phyloP scores from a whole-genome alignment of 2,797 vertebrate genomes.

The Clarias pachynema region DNA sequence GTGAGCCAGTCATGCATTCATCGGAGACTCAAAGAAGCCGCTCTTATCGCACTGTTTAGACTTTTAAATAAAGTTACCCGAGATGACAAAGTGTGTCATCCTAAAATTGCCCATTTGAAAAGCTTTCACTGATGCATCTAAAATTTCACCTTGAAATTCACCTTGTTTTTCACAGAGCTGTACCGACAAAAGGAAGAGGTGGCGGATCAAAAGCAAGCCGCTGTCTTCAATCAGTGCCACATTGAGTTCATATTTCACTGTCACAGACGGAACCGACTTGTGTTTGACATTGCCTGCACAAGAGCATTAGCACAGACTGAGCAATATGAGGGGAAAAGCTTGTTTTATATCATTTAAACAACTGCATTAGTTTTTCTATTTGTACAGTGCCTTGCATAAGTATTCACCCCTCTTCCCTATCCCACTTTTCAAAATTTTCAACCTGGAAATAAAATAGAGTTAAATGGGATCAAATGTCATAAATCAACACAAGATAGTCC shows the following conservation, averaged over 20 bases:
- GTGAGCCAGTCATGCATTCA: slow-evolving; percentile 11
- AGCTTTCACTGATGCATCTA: slow-evolving; percentile 24
- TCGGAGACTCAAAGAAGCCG: slow-evolving; percentile 13
- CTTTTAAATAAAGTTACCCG: slow-evolving; percentile 43
- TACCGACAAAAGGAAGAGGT: slow-evolving; percentile 39
- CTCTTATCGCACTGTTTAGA: slow-evolving; percentile 18
- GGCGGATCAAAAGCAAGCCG: slow-evolving; percentile 30
- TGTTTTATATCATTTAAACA: background rate
- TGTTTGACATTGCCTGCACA: slow-evolving; percentile 34
- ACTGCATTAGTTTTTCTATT: background rate
- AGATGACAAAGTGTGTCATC: slow-evolving; percentile 33
- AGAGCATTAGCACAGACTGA: slow-evolving; percentile 29
- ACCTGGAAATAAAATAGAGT: background rate
- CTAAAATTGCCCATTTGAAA: slow-evolving; percentile 34
- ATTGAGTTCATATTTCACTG: slow-evolving; percentile 47
- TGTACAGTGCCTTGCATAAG: background rate
- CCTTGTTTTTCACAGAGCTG: slow-evolving; percentile 7
- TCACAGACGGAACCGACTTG: slow-evolving; percentile 33
- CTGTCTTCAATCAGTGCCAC: slow-evolving; percentile 44
- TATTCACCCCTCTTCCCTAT: background rate
- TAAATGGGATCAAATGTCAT: background rate
- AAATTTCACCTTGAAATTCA: slow-evolving; percentile 49
- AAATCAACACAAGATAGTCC: background rate
- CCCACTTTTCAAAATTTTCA: background rate
- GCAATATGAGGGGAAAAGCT: slow-evolving; percentile 29